Conservation (phyloP, 2,113 vertebrate genomes). For the Mormoops blainvillei region DNA sequence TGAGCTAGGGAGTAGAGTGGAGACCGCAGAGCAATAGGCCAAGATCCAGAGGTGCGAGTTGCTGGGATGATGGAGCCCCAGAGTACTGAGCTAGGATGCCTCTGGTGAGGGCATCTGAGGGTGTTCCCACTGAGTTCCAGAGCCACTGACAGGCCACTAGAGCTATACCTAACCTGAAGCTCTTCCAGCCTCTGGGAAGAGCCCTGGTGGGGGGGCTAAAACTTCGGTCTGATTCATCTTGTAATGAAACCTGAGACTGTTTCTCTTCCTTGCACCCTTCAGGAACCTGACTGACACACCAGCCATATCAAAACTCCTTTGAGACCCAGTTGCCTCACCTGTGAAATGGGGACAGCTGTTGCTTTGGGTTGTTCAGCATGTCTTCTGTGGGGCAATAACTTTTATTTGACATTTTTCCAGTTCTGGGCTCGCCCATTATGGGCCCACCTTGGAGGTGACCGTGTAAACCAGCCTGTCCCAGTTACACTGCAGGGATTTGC, state of each 20-base stretch:
- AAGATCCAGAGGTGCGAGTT: background rate
- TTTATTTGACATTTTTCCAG: background rate
- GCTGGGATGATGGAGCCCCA: background rate
- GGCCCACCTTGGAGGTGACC: background rate
- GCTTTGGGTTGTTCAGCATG: background rate
- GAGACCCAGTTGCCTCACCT: background rate
- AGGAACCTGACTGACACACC: background rate
- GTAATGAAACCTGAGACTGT: background rate
- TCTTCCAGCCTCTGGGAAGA: background rate
- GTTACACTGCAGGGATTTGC: too few species aligned
- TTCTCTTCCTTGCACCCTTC: background rate
- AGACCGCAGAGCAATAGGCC: background rate
- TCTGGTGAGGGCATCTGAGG: background rate
- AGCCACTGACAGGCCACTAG: background rate
- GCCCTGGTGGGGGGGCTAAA: background rate
- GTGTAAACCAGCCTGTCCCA: rapidly evolving
- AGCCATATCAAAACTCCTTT: background rate
- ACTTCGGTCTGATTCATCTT: background rate
- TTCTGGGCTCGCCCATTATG: background rate
- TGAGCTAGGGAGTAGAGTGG: background rate
- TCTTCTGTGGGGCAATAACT: background rate
- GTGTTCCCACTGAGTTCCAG: background rate
- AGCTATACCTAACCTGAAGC: background rate
- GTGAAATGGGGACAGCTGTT: background rate
- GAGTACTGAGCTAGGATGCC: rapidly evolving